These are phyloP conservation scores for Sminthurinus signatus DNA, from an alignment of 1,140 invertebrate genomes.

Conservation along the genomic window DNA sequence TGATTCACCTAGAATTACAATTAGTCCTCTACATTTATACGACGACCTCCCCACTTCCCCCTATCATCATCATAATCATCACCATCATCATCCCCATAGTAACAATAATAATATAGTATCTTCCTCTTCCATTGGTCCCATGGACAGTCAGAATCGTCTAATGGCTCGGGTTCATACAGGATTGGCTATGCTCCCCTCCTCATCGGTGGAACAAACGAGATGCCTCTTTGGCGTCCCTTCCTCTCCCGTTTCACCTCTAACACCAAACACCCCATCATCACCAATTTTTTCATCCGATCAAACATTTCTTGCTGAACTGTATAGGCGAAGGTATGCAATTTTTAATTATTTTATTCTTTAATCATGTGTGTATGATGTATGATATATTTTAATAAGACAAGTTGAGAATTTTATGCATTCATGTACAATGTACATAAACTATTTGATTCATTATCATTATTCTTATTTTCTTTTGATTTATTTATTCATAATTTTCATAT, in stretches of 20 bases:
- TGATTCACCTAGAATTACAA: constrained; percentile 54
- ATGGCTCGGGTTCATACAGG: constrained; percentile 46
- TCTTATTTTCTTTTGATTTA: too few relatives aligned
- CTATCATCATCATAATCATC: constrained; percentile 38
- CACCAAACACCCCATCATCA: constrained; percentile 48
- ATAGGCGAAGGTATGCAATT: constrained; percentile 33
- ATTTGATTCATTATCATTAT: too few relatives aligned
- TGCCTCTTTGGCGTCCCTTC: constrained; percentile 43
- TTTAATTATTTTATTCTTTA: neutral
- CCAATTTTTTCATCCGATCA: constrained; percentile 44
- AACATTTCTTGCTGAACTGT: constrained; percentile 41
- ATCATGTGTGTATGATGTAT: neutral
- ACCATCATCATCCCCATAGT: too few relatives aligned
- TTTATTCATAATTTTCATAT: too few relatives aligned
- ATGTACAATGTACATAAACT: too few relatives aligned
- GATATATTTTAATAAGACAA: too few relatives aligned
- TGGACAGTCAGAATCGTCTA: constrained; percentile 41
- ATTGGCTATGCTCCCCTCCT: constrained; percentile 46
- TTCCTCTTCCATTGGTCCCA: constrained; percentile 35
- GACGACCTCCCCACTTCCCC: constrained; percentile 47
- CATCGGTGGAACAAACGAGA: constrained; percentile 30
- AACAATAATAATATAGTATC: too few relatives aligned
- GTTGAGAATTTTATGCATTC: too few relatives aligned
- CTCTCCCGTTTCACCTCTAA: constrained; percentile 54
- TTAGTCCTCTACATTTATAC: constrained; percentile 55